A percentile compares a stretch with the other conserved stretches of the same genome.
Evolutionary conservation across 1,140 invertebrate genomes (phyloP).

Genomic region (Leucophenga varia): DNA sequence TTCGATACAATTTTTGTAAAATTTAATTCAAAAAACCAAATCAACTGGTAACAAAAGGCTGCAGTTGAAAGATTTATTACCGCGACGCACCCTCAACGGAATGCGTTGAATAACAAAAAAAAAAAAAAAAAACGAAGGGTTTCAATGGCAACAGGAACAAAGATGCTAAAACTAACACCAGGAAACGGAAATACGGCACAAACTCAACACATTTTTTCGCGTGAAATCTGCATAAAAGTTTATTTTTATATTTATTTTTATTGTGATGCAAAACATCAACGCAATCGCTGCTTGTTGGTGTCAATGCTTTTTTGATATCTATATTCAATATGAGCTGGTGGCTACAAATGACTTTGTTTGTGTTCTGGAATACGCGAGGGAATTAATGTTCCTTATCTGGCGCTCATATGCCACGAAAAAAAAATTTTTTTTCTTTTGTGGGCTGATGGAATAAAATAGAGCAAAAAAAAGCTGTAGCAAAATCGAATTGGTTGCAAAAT

Average conservation of each 20-base stretch:
- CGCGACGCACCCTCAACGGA: no score
- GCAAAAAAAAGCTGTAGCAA: conserved; percentile 18
- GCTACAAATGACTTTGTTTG: conserved; percentile 44
- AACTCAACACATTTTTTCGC: no score
- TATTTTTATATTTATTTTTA: conserved; percentile 43
- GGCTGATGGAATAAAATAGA: no score
- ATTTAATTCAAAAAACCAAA: no score
- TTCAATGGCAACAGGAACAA: conserved; percentile 5
- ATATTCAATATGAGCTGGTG: conserved; percentile 19
- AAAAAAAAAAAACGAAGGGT: no score
- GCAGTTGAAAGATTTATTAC: no score
- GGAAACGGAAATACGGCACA: conserved; percentile 28
- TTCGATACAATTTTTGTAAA: no score
- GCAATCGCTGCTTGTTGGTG: conserved; percentile 1
- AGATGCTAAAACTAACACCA: background rate
- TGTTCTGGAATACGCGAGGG: conserved; percentile 27
- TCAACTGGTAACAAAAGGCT: no score
- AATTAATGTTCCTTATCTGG: conserved; percentile 24
- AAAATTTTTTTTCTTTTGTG: no score
- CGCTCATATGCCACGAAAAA: background rate
- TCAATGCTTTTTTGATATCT: conserved; percentile 7
- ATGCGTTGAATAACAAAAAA: no score
- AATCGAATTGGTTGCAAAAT: conserved; percentile 39
- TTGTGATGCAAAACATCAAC: conserved; percentile 14
- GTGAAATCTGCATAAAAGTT: conserved; percentile 39